Conservation (phyloP, 2,888 invertebrate genomes). For the Hydrotaea diabolus region DNA sequence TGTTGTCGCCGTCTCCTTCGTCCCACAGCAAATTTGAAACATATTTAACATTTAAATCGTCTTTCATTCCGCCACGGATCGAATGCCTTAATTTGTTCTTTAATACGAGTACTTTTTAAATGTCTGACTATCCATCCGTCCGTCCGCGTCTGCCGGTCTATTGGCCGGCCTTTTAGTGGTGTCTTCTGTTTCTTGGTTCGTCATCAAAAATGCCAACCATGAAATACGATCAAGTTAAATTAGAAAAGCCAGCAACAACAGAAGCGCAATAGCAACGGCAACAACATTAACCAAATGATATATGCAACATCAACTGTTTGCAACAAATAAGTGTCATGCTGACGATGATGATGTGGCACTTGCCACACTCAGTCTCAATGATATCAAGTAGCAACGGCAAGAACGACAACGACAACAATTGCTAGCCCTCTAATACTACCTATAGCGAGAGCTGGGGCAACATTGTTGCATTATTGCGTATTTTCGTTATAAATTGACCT, state of each 20-base stretch:
- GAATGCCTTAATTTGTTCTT: no score
- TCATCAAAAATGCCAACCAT: constrained; percentile 56
- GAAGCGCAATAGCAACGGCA: no score
- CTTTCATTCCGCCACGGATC: constrained; percentile 71
- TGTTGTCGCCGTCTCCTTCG: constrained; percentile 3
- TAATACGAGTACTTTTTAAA: no score
- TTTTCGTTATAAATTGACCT: constrained; percentile 40
- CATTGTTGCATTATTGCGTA: constrained; percentile 55
- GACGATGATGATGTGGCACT: not conserved
- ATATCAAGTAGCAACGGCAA: not conserved
- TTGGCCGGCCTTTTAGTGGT: constrained; percentile 22
- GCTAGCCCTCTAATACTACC: not conserved
- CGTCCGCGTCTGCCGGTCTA: no score
- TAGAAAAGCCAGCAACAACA: constrained; percentile 44
- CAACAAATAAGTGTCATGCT: not conserved
- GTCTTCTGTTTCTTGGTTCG: constrained; percentile 40
- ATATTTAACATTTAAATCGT: constrained; percentile 75
- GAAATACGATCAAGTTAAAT: constrained; percentile 64
- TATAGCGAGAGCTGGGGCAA: constrained; percentile 34
- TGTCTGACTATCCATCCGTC: no score
- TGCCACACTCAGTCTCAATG: not conserved
- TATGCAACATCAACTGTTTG: constrained; percentile 35
- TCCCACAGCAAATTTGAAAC: constrained; percentile 67
- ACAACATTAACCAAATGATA: constrained; percentile 18
- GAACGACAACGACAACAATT: not conserved